Base-by-base conservation (phyloP, 2,888 invertebrate species). In the Achlya flavicornis region DNA sequence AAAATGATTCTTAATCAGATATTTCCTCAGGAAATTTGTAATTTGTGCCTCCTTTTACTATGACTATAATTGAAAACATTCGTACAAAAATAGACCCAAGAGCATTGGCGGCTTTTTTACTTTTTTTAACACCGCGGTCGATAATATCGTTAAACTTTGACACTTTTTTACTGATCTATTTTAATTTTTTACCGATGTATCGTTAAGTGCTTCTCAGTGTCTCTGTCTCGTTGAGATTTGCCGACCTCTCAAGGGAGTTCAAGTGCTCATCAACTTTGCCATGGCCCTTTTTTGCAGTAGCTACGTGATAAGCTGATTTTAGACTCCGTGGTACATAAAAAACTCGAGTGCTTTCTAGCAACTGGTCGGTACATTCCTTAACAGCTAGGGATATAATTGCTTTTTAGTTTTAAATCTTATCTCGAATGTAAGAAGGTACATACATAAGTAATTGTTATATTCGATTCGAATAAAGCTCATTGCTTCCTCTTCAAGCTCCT, bases 21-120 rank as follows among this genome's bases (percentile, higher is more conserved):
- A 80, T 86, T 85, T 92, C 92, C 92, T 90, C 78, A 90, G 92
- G 92, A 92, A 84, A 88, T 83, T 69, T 80, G 75, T 81, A 87
- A 90, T 90, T 90, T 88, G 90, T 89, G 80, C 76, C 70, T 68
- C 74, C 70, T 68, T 26, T 74, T 79, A 81, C 76, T 79, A 81
- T 84, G 71, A 80, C 79, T 79, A 82, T 91, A 92, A 92, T 92
- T 88, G 70, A 84, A 91, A 89, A 87, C 92, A 92, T 66, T 80
- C 84, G 59, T 65, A 64, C 77, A 19, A 63, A 79, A 82, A 83
- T 82, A 83, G 76, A 67, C 46, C 65, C 26, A 3, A 60, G 32
- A 66, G 38, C 75, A 78, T 78, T 75, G 76, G 72, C 71, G 73
- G 78, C 78, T 77, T 80, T 81, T 84, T 79, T 80, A 71, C 72